Conservation (phyloP, 2,113 vertebrate genomes). For the Aspidoscelis tigris region DNA sequence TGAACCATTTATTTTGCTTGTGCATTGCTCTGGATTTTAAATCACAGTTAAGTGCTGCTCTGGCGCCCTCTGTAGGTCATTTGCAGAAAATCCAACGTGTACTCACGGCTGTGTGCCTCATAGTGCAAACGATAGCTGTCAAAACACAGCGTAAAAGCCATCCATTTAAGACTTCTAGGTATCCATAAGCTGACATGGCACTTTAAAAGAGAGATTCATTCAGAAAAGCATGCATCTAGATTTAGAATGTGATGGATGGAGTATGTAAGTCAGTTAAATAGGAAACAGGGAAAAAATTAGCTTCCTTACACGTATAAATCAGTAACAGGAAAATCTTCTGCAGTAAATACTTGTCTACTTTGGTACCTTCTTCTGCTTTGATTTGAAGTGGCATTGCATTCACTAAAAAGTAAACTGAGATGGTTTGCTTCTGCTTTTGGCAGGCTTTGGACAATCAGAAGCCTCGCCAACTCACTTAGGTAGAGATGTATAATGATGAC, state of each 20-base stretch:
- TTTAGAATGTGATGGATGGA: not conserved
- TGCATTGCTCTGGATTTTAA: not conserved
- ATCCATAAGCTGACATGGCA: not conserved
- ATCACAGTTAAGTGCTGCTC: not conserved
- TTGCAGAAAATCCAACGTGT: not conserved
- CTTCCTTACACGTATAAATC: not conserved
- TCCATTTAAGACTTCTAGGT: not conserved
- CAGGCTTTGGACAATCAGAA: not conserved
- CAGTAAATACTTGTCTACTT: not conserved
- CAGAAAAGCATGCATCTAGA: not conserved
- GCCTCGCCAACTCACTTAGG: not conserved
- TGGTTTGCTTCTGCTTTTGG: not conserved
- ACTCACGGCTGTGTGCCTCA: not conserved
- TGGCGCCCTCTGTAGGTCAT: slow-evolving; percentile 16
- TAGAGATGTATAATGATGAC: slow-evolving; percentile 7
- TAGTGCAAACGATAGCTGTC: slow-evolving; percentile 10
- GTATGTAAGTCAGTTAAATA: not conserved
- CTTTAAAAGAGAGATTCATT: not conserved
- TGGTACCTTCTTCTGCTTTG: not conserved
- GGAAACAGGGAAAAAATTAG: not conserved
- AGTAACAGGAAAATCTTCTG: not conserved
- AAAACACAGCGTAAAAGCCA: not conserved
- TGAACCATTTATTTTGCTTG: not conserved
- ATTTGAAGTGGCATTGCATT: not conserved
- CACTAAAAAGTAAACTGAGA: not conserved